Conservation (phyloP, 35 echinoderm and acorn worm genomes). For the Nesometra sesokonis region DNA sequence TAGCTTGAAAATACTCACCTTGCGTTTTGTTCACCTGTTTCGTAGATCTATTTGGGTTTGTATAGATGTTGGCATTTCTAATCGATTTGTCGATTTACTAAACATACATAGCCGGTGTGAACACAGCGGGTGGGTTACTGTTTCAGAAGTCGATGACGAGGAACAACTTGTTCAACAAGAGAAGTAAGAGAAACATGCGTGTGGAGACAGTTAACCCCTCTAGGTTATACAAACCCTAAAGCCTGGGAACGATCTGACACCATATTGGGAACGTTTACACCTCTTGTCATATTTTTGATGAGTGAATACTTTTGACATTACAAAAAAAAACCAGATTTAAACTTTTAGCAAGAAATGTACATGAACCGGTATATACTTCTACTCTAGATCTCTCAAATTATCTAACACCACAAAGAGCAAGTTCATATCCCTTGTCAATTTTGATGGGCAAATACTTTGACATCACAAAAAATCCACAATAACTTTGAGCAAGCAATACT, state of each 20-base stretch:
- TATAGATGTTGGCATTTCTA: not conserved
- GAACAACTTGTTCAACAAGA: not conserved
- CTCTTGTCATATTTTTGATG: not conserved
- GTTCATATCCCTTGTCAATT: too few species aligned
- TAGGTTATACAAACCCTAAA: not conserved
- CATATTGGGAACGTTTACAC: not conserved
- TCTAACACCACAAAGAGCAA: too few species aligned
- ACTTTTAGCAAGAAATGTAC: not conserved
- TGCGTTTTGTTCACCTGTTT: not conserved
- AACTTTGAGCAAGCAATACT: too few species aligned
- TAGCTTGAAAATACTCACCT: not conserved
- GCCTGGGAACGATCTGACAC: not conserved
- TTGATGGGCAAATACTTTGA: too few species aligned
- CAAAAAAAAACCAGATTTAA: not conserved
- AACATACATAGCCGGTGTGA: not conserved
- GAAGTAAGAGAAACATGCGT: not conserved
- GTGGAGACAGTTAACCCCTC: not conserved
- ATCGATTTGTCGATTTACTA: not conserved
- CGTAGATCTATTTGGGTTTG: not conserved
- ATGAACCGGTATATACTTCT: not conserved
- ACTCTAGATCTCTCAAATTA: not conserved
- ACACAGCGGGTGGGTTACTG: not conserved
- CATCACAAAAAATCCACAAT: too few species aligned
- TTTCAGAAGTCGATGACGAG: not conserved
- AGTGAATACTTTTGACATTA: not conserved